phyloP scores from a whole-genome alignment of 2,113 vertebrate genomes.

The Pangasianodon gigas region DNA sequence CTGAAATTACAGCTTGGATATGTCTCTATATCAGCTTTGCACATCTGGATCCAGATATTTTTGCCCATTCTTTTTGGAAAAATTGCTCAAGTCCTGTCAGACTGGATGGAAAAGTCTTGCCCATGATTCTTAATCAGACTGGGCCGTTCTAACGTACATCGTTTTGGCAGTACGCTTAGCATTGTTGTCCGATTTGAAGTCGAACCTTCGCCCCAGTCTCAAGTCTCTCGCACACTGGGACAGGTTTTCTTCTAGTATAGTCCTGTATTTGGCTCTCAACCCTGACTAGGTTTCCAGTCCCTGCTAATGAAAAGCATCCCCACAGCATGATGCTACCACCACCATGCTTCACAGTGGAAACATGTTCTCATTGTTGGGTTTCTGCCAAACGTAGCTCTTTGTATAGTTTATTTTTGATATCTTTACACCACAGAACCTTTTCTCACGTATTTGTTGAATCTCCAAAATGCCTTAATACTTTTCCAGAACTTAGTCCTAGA shows the following conservation, averaged over 20 bases:
- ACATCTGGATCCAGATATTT: too few species aligned
- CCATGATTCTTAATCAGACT: too few species aligned
- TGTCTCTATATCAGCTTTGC: background rate
- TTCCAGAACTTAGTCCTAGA: background rate
- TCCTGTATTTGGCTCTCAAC: background rate
- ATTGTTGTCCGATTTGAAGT: background rate
- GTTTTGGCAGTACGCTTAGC: too few species aligned
- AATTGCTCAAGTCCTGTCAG: too few species aligned
- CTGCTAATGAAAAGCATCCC: background rate
- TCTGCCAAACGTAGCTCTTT: background rate
- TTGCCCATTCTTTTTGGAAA: too few species aligned
- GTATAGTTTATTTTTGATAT: background rate
- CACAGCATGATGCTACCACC: background rate
- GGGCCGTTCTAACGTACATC: too few species aligned
- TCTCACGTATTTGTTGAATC: background rate
- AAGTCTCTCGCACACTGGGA: background rate
- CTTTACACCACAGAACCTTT: background rate
- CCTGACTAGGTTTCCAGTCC: background rate
- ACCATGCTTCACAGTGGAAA: background rate
- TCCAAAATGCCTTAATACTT: background rate
- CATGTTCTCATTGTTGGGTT: background rate
- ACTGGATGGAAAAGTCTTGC: too few species aligned
- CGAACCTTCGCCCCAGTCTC: background rate
- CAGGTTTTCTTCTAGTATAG: background rate
- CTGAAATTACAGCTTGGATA: background rate